Percentiles rank a stretch among this genome's conserved stretches.
phyloP scores from a whole-genome alignment of 2,888 invertebrate species.

The Diogma glabrata region DNA sequence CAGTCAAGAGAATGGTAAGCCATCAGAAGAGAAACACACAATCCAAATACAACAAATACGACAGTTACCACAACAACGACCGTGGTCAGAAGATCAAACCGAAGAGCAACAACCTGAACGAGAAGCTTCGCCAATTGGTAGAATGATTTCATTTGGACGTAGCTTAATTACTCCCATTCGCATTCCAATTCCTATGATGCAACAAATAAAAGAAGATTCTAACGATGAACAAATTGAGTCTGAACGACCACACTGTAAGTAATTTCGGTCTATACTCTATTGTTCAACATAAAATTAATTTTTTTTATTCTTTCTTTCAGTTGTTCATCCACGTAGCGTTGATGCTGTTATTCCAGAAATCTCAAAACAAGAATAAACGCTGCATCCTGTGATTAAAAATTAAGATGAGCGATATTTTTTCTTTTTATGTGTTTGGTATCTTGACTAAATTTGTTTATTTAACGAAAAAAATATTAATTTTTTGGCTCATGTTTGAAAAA shows the following conservation, averaged over 20 bases:
- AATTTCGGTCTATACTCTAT: slow-evolving; percentile 12
- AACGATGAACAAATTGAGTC: slow-evolving; percentile 27
- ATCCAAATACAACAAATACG: slow-evolving; percentile 20
- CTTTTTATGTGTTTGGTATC: too few relatives aligned
- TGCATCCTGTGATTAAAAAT: too few relatives aligned
- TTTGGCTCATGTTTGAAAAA: too few relatives aligned
- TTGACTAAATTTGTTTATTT: too few relatives aligned
- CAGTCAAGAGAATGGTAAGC: slow-evolving; percentile 17
- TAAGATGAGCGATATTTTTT: too few relatives aligned
- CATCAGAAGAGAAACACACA: slow-evolving; percentile 27
- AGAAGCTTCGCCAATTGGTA: slow-evolving; percentile 32
- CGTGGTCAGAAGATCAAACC: slow-evolving; percentile 25
- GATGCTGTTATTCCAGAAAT: slow-evolving; percentile 2
- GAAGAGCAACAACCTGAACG: slow-evolving; percentile 34
- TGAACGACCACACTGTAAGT: slow-evolving; percentile 69
- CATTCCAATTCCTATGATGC: slow-evolving; percentile 44
- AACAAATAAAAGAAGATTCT: slow-evolving; percentile 42
- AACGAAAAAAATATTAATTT: too few relatives aligned
- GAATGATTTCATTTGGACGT: slow-evolving; percentile 33
- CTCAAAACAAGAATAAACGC: slow-evolving; percentile 1
- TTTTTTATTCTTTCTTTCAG: slow-evolving; percentile 39
- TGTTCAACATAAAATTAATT: slow-evolving; percentile 5
- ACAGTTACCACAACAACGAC: slow-evolving; percentile 30
- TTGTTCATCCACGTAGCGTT: slow-evolving; percentile 58
- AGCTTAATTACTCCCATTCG: slow-evolving; percentile 38